Conservation (phyloP, 1,140 invertebrate genomes). For the Bathynomus jamesi region DNA sequence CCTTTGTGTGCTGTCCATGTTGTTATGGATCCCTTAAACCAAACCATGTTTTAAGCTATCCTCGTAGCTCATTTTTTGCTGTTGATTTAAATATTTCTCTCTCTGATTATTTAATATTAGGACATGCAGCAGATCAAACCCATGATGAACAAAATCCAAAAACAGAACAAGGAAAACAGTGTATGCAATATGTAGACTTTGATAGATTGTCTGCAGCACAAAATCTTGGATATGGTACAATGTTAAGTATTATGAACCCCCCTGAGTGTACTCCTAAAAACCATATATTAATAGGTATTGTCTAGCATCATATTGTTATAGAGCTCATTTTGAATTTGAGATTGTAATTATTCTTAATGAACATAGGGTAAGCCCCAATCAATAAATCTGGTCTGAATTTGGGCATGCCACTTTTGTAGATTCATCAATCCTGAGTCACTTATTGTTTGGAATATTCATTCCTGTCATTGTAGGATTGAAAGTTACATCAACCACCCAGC, state of each 20-base stretch:
- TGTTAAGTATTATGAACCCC: constrained; percentile 65
- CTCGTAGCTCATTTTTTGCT: constrained; percentile 49
- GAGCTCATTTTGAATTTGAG: too few species aligned
- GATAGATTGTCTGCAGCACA: constrained; percentile 67
- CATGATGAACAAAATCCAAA: constrained; percentile 61
- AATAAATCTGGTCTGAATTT: too few species aligned
- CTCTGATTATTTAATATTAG: constrained; percentile 66
- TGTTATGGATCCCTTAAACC: constrained; percentile 81
- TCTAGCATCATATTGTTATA: too few species aligned
- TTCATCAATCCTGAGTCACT: too few species aligned
- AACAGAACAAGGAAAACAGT: constrained; percentile 62
- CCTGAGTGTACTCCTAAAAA: constrained; percentile 84
- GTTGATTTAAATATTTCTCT: constrained; percentile 54
- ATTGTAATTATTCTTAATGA: too few species aligned
- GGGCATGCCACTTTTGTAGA: too few species aligned
- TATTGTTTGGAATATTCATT: too few species aligned
- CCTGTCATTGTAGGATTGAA: too few species aligned
- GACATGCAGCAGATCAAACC: constrained; percentile 84
- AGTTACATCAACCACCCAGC: too few species aligned
- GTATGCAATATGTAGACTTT: constrained; percentile 81
- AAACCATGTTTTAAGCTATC: constrained; percentile 62
- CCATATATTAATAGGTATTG: constrained; percentile 77
- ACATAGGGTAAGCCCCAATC: too few species aligned
- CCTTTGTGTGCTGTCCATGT: constrained; percentile 86
- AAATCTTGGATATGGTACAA: constrained; percentile 64